Evolutionary conservation across 2,888 invertebrate species (phyloP), one percentile per base, ranked within the genome.

Genomic region (Oligia strigilis): DNA sequence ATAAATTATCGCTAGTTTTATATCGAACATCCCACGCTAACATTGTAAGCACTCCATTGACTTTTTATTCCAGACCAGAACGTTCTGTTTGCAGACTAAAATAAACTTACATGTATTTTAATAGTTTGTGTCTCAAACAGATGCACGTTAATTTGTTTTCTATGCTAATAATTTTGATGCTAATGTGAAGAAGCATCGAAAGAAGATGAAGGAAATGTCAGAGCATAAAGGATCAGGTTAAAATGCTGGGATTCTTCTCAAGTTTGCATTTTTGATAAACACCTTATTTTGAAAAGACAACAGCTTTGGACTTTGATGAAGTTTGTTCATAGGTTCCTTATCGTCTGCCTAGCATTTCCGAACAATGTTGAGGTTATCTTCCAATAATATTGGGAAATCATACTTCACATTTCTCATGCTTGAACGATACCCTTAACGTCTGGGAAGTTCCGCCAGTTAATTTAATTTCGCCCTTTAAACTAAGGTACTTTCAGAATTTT

Each of bases 51-150:
- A 67, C 58, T 74, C 62, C 73, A 62, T 81, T 80, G 46, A 43
- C 43, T 78, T 84, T 84, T 86, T 82, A 58, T 72, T 76, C n/a
- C 66, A 14, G 29, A 40, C 29, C 60, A 49, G 62, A 73, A 60
- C 55, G 73, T 49, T 46, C 43, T n/a, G 70, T 86, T 83, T 72
- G 58, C 73, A 23, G 5, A 72, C 36, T 70, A 36, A 75, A 84
- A 87, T 87, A 84, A 88, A 73, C 84, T 72, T 75, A 83, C 78
- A 58, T 9, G 77, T 79, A 78, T 80, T 83, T 87, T 81, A 88
- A 87, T 81, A 75, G 82, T 81, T 66, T 76, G 67, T 67, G 75
- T 19, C n/a, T 72, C 36, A 40, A 73, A 73, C 78, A 85, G 80
- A 77, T 85, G 82, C 80, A 49, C 11, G 75, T 80, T 85, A 87